Evolutionary conservation across 2,797 vertebrate species (phyloP).

Genomic region (Sciaenops ocellatus): DNA sequence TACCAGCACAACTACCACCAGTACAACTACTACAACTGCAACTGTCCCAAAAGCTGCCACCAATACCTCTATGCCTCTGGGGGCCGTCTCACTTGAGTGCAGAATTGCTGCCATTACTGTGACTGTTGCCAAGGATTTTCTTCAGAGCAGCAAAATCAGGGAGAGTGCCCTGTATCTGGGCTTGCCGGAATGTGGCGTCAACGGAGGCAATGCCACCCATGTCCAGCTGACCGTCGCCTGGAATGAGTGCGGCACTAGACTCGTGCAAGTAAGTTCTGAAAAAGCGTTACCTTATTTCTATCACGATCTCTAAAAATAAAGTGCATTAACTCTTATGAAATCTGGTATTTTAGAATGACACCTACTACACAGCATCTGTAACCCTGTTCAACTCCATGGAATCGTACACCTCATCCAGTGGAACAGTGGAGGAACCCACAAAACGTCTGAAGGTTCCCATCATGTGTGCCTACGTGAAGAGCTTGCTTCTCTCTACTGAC

Average conservation of each 20-base stretch:
- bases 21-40: background rate
- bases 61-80: background rate
- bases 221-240: slow-evolving; percentile 84
- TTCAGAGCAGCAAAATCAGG: slow-evolving; percentile 80
- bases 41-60: background rate
- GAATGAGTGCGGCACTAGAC: slow-evolving; percentile 83
- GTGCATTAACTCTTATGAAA: background rate
- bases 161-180: slow-evolving; percentile 88
- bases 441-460: slow-evolving; percentile 83
- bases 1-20: background rate
- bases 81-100: slow-evolving; percentile 83
- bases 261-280: slow-evolving; percentile 82
- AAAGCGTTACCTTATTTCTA: background rate
- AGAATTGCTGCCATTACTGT: slow-evolving; percentile 81
- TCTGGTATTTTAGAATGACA: slow-evolving; percentile 86
- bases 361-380: slow-evolving; percentile 80
- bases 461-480: slow-evolving; percentile 87
- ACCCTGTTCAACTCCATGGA: slow-evolving; percentile 78
- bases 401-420: slow-evolving; percentile 17
- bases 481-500: slow-evolving; percentile 85
- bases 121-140: slow-evolving; percentile 81
- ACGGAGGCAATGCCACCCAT: slow-evolving; percentile 81
- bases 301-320: background rate
- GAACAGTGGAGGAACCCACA: slow-evolving; percentile 64
- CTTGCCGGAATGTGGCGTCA: slow-evolving; percentile 81